These are phyloP conservation scores for Taenioides sp. DNA, from an alignment of 2,797 vertebrate species.

Conservation along the genomic window DNA sequence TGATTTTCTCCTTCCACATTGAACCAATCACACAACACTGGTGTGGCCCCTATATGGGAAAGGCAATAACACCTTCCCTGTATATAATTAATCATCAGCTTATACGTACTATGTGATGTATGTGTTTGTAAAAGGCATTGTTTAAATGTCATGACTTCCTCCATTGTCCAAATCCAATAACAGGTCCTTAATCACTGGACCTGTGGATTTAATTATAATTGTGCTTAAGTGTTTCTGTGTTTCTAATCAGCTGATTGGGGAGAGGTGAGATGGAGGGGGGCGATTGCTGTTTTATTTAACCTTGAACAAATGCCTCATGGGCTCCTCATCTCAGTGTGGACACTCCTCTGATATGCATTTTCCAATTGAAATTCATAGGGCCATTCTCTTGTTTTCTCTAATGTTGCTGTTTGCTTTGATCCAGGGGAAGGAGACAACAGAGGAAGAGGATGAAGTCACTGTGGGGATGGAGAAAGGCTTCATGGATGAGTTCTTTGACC, in stretches of 20 bases:
- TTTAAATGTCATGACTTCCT: slow-evolving; percentile 19
- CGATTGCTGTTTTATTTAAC: slow-evolving; percentile 32
- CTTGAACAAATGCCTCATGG: slow-evolving; percentile 29
- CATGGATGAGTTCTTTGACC: slow-evolving; percentile 98
- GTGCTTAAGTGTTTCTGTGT: slow-evolving; percentile 35
- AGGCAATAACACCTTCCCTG: not conserved
- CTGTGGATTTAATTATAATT: slow-evolving; percentile 60
- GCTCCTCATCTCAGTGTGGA: not conserved
- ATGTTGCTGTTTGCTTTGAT: slow-evolving; percentile 34
- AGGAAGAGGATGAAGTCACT: slow-evolving; percentile 90
- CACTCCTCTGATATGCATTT: slow-evolving; percentile 1
- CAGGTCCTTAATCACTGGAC: slow-evolving; percentile 54
- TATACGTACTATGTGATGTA: not conserved
- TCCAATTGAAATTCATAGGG: not conserved
- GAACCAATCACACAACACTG: slow-evolving; percentile 18
- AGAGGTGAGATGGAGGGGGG: slow-evolving; percentile 7
- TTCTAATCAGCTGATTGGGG: slow-evolving; percentile 49
- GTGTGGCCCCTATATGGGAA: not conserved
- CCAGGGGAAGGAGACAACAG: slow-evolving; percentile 89
- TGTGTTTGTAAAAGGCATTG: not conserved
- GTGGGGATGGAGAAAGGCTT: slow-evolving; percentile 92
- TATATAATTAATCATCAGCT: not conserved
- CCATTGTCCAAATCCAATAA: slow-evolving; percentile 53
- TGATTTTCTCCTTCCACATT: slow-evolving; percentile 28
- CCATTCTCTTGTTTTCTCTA: not conserved